These are phyloP conservation scores for Xanthia icteritia DNA, from an alignment of 2,888 invertebrate species.

Conservation along the genomic window DNA sequence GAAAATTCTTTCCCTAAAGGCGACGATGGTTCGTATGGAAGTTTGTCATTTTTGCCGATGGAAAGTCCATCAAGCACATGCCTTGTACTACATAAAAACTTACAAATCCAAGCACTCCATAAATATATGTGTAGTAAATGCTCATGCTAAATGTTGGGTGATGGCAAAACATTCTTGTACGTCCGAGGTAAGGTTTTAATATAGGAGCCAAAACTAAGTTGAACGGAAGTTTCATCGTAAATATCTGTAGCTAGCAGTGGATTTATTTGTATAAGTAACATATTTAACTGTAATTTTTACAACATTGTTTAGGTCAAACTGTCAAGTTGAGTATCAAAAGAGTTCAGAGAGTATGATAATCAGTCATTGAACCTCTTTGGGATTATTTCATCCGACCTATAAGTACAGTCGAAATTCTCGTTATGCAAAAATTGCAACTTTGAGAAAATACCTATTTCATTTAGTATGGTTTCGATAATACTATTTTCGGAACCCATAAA, in stretches of 20 bases:
- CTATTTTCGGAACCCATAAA: not conserved
- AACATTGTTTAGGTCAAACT: slow-evolving; percentile 12
- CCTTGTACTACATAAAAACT: slow-evolving; percentile 53
- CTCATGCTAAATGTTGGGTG: slow-evolving; percentile 76
- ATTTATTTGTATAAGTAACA: slow-evolving; percentile 51
- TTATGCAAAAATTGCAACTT: not conserved
- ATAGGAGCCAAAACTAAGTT: slow-evolving; percentile 75
- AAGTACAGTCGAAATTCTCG: not conserved
- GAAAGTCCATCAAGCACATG: not conserved
- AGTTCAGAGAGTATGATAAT: slow-evolving; percentile 7
- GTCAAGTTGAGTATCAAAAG: slow-evolving; percentile 16
- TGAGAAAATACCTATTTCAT: not conserved
- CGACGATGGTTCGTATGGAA: not conserved
- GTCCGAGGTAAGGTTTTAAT: slow-evolving; percentile 77
- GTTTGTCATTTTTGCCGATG: too few species aligned
- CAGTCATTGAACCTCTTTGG: not conserved
- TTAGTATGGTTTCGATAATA: slow-evolving; percentile 2
- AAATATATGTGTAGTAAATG: slow-evolving; percentile 78
- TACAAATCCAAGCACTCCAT: slow-evolving; percentile 80
- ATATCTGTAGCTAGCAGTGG: slow-evolving; percentile 37
- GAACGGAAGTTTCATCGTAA: slow-evolving; percentile 82
- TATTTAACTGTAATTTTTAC: slow-evolving; percentile 28
- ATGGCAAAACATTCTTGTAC: slow-evolving; percentile 76
- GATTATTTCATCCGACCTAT: not conserved
- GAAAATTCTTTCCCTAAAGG: not conserved